phyloP scores from a whole-genome alignment of 1,140 invertebrate species.

The Eumaeus atala region DNA sequence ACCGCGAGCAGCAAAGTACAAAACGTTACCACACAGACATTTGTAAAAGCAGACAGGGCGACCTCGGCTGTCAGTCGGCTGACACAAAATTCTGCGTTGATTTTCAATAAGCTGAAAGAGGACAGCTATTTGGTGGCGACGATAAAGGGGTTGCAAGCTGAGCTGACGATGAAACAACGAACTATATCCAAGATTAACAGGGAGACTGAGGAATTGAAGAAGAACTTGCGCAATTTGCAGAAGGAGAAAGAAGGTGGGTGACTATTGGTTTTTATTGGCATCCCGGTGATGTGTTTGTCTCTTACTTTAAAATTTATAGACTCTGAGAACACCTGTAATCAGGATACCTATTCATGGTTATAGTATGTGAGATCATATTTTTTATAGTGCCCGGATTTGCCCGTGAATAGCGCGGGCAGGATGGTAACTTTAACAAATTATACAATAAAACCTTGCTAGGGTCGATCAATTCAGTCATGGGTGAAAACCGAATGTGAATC shows the following conservation, averaged over 20 bases:
- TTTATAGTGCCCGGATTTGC: too few species aligned
- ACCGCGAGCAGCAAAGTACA: constrained; percentile 35
- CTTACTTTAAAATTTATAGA: too few species aligned
- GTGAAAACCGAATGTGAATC: too few species aligned
- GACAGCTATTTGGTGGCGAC: constrained; percentile 85
- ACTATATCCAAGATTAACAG: constrained; percentile 79
- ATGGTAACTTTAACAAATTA: too few species aligned
- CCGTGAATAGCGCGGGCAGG: too few species aligned
- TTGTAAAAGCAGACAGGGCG: constrained; percentile 46
- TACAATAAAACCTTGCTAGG: too few species aligned
- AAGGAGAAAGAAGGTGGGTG: constrained; percentile 81
- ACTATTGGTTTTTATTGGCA: too few species aligned
- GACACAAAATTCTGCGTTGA: constrained; percentile 72
- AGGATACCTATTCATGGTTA: too few species aligned
- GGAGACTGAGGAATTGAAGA: constrained; percentile 83
- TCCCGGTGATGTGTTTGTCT: too few species aligned
- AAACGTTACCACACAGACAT: constrained; percentile 49
- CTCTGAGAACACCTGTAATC: too few species aligned
- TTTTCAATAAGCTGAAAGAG: constrained; percentile 78
- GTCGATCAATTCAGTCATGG: too few species aligned
- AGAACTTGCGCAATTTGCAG: constrained; percentile 82
- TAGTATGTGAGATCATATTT: too few species aligned
- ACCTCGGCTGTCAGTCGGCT: constrained; percentile 65
- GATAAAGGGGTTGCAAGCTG: constrained; percentile 83
- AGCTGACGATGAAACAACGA: constrained; percentile 83